A percentile compares a stretch with the other conserved stretches of the same genome.
phyloP scores from a whole-genome alignment of 2,888 invertebrate species.

The Magallana nippona region DNA sequence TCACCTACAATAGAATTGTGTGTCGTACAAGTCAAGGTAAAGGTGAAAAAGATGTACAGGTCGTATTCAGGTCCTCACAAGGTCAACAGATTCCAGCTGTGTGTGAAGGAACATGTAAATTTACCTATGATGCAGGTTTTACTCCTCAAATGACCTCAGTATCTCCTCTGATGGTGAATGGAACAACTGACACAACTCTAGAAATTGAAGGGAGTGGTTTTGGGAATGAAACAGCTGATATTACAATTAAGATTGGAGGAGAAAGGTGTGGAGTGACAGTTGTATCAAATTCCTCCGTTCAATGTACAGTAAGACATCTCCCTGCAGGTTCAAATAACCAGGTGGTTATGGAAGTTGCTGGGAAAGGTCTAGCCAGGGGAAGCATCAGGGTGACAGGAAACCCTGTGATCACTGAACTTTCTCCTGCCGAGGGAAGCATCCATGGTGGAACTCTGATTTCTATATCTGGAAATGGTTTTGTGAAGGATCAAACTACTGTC shows the following conservation, averaged over 20 bases:
- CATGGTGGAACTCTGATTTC: constrained; percentile 59
- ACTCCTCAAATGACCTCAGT: constrained; percentile 45
- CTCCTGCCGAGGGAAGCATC: constrained; percentile 65
- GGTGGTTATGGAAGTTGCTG: constrained; percentile 44
- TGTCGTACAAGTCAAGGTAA: constrained; percentile 53
- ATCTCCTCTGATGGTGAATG: constrained; percentile 39
- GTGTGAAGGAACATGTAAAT: constrained; percentile 13
- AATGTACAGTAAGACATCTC: constrained; percentile 37
- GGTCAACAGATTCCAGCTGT: constrained; percentile 34
- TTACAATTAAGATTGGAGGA: constrained; percentile 47
- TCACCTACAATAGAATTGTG: constrained; percentile 56
- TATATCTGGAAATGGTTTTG: constrained; percentile 63
- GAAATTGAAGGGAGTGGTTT: constrained; percentile 50
- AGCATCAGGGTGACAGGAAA: constrained; percentile 53
- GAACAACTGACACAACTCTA: constrained; percentile 53
- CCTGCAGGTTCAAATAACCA: constrained; percentile 45
- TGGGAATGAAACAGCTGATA: constrained; percentile 34
- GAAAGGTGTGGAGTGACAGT: constrained; percentile 42
- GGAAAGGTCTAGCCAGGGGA: constrained; percentile 44
- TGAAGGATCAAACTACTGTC: constrained; percentile 56
- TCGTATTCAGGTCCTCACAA: constrained; percentile 2
- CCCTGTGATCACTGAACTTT: constrained; percentile 53
- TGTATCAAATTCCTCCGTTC: constrained; percentile 35
- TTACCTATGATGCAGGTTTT: constrained; percentile 17
- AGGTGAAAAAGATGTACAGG: neutral